Evolutionary conservation across 2,113 vertebrate species (phyloP), one percentile per base, ranked within the genome.

Genomic region (Heptranchias perlo): DNA sequence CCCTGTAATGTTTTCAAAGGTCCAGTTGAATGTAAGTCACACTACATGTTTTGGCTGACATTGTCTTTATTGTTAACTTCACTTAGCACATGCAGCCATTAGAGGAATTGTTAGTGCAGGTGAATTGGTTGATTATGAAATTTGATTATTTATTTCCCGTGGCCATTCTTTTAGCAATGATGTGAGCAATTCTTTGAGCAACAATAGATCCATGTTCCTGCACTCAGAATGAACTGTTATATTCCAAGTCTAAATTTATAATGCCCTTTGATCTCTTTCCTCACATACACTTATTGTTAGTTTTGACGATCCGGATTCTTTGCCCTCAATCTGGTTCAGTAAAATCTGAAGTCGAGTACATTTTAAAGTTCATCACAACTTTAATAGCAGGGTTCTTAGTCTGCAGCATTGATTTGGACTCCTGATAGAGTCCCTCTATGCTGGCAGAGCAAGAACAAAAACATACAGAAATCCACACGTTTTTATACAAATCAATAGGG

Each of bases 111-210:
- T n/a, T 91, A 49, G 64, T 95, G 62, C 44, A 69, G 39, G 49
- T 94, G 44, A 94, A 94, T 95, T 95, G 61, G 65, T 31, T 95
- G 62, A 69, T 67, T 67, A 67, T 94, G 1, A 94, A 39, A 64
- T 44, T 0, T 67, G 62, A 94, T 67, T 23, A 65, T 62, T 62
- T 39, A 67, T 67, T 94, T 67, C 93, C 93, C 69, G 39, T 94
- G 67, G 93, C 25, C 44, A 49, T 67, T 65, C 92, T 47, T 94
- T 65, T 23, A 65, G 47, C 25, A 94, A 62, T 65, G 64, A 67
- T 31, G 18, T 49, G 23, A 67, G 58, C 7, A 61, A 92, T 62
- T 92, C 54, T 39, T 92, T 62, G 35, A 62, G 18, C 11, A 21
- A n/a, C 31, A 14, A n/a, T 21, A 92, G 54, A 91, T 35, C 54